phyloP scores from a whole-genome alignment of 1,140 invertebrate genomes.

The Drosophila watanabei region DNA sequence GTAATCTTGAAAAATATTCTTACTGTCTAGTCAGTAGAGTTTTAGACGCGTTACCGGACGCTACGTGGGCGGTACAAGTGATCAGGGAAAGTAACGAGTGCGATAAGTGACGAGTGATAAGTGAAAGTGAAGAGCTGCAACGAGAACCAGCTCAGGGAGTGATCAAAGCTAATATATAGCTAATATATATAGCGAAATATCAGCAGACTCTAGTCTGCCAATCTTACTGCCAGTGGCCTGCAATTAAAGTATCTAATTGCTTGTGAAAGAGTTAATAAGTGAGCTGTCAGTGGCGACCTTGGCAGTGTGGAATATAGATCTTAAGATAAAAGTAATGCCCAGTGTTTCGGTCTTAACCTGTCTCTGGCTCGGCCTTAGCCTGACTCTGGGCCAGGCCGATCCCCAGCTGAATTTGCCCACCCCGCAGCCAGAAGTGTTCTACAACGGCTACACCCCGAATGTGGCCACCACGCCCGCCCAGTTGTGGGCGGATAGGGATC shows the following conservation, averaged over 20 bases:
- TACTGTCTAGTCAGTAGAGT: slow-evolving; percentile 77
- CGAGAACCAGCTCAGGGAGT: not conserved
- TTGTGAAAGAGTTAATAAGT: slow-evolving; percentile 74
- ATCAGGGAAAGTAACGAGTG: not conserved
- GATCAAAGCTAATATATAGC: not conserved
- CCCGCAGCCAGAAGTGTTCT: slow-evolving; percentile 69
- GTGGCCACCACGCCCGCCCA: slow-evolving; percentile 75
- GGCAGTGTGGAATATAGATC: slow-evolving; percentile 72
- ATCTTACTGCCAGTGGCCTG: slow-evolving; percentile 34
- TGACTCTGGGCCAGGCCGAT: slow-evolving; percentile 30
- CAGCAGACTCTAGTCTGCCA: slow-evolving; percentile 18
- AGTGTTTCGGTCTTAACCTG: slow-evolving; percentile 40
- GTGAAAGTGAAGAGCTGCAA: slow-evolving; percentile 47
- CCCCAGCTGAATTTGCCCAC: slow-evolving; percentile 87
- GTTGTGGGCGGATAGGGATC: slow-evolving; percentile 67
- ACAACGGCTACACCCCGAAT: slow-evolving; percentile 77
- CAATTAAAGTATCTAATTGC: slow-evolving; percentile 73
- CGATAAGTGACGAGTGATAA: not conserved
- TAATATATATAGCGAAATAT: not conserved
- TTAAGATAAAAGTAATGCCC: slow-evolving; percentile 55
- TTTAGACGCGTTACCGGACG: slow-evolving; percentile 76
- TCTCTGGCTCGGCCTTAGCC: slow-evolving; percentile 21
- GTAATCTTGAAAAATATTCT: slow-evolving; percentile 81
- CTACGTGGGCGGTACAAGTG: slow-evolving; percentile 61
- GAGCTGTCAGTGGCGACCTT: slow-evolving; percentile 54